Conservation (phyloP, 2,888 invertebrate genomes). For the Ectemnius lituratus region DNA sequence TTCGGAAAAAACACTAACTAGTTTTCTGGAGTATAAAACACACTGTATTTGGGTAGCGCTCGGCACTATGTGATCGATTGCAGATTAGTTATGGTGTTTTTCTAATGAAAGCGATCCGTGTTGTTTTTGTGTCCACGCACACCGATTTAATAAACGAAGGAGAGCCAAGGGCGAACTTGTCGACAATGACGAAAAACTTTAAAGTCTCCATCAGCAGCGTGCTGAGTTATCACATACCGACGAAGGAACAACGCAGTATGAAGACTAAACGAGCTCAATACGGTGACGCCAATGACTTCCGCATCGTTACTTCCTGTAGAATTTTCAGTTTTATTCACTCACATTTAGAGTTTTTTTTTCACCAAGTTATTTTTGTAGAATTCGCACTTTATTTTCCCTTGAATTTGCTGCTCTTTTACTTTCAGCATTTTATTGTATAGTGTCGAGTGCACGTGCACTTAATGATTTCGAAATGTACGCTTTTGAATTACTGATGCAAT, state of each 20-base stretch:
- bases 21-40: too few species aligned
- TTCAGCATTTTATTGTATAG: too few species aligned
- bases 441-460: too few species aligned
- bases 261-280: constrained; percentile 72
- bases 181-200: constrained; percentile 68
- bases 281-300: constrained; percentile 62
- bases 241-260: constrained; percentile 67
- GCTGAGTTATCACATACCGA: constrained; percentile 74
- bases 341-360: too few species aligned
- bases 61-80: too few species aligned
- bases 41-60: too few species aligned
- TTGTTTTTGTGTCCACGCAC: constrained; percentile 60
- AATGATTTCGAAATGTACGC: too few species aligned
- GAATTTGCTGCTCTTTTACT: not conserved
- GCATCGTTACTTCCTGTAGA: not conserved
- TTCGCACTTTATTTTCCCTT: not conserved
- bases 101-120: not conserved
- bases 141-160: constrained; percentile 56
- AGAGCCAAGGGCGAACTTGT: constrained; percentile 62
- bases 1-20: too few species aligned
- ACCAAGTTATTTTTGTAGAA: not conserved
- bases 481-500: too few species aligned
- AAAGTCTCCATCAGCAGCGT: constrained; percentile 75
- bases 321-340: too few species aligned
- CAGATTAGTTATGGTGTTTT: too few species aligned